Percentiles rank a stretch among this genome's conserved stretches.
phyloP scores from a whole-genome alignment of 2,888 invertebrate genomes.

The Stenodema calcarata region DNA sequence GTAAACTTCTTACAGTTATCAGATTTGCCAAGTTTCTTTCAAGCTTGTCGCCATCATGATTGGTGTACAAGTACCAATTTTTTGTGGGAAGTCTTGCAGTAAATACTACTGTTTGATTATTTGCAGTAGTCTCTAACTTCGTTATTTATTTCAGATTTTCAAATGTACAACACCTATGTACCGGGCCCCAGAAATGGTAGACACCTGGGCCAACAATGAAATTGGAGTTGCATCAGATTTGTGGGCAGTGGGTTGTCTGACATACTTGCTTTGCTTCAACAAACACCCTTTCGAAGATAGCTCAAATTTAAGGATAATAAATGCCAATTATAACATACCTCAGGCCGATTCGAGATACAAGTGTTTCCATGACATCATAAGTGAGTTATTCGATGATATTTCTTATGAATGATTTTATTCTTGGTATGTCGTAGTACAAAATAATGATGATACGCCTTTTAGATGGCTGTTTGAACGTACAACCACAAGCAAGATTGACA shows the following conservation, averaged over 20 bases:
- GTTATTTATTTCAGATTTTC: slow-evolving; percentile 66
- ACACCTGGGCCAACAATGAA: slow-evolving; percentile 94
- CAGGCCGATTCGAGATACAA: slow-evolving; percentile 79
- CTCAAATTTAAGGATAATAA: slow-evolving; percentile 92
- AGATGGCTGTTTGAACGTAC: slow-evolving; percentile 80
- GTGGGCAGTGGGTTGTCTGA: slow-evolving; percentile 96
- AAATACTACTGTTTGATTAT: too few species aligned
- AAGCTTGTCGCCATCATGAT: too few species aligned
- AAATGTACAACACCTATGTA: slow-evolving; percentile 92
- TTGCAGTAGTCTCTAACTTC: neutral
- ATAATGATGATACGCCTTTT: neutral
- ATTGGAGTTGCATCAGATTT: slow-evolving; percentile 91
- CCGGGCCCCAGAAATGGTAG: slow-evolving; percentile 97
- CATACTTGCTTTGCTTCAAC: slow-evolving; percentile 90
- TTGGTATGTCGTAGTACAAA: neutral
- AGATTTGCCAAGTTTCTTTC: too few species aligned
- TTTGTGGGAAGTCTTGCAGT: too few species aligned
- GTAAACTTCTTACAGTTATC: too few species aligned
- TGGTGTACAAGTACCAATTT: too few species aligned
- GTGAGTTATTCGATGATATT: slow-evolving; percentile 70
- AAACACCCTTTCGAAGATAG: slow-evolving; percentile 96
- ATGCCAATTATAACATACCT: slow-evolving; percentile 90
- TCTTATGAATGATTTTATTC: neutral
- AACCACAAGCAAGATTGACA: slow-evolving; percentile 81
- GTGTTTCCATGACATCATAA: slow-evolving; percentile 72